Base-by-base conservation (phyloP, 1,140 invertebrate genomes). In the Drosophila kepulauana region DNA sequence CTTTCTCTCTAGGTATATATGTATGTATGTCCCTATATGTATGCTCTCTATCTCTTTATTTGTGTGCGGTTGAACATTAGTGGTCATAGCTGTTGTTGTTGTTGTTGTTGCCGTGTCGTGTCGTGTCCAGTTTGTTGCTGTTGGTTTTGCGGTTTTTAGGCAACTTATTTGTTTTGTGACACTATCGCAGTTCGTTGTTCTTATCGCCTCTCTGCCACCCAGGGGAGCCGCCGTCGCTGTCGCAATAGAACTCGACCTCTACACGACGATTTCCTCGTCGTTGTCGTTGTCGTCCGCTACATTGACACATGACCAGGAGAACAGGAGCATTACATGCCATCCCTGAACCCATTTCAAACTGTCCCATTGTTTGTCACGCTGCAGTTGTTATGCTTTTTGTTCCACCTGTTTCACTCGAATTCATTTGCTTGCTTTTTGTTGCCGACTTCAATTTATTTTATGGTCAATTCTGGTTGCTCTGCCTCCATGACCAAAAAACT, bases 131-230 rank as follows among this genome's bases (percentile, higher is more conserved):
- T 73, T 73, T 73, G 72, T 51, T 70, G 72, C 72, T 64, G 59
- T 77, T 71, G 68, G 71, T 66, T 78, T 74, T 89, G 84, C 78
- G 84, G 84, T 75, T 81, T 89, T 78, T 78, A 64, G 85, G 78
- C 69, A 88, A 85, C 70, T 78, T 88, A 88, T 88, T 89, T 89
- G 81, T 81, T 79, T 75, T 89, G 78, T 62, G 78, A 79, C 85
- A 84, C 72, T 74, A 74, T 85, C 71, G 75, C 75, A 45, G 48
- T 59, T 43, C 64, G 64, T 69, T 69, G 66, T 75, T 75, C 66
- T 75, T 75, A 75, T 75, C 72, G 58, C 58, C 66, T 57, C 58
- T 38, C 58, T 46, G 45, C 35, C 52, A 56, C 20, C 72, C 66
- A 25, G 51, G 66, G 66, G 66, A 75, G 38, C 13, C 46, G 49